These are phyloP conservation scores for Silurus aristotelis DNA, from an alignment of 2,797 vertebrate species.

Conservation along the genomic window DNA sequence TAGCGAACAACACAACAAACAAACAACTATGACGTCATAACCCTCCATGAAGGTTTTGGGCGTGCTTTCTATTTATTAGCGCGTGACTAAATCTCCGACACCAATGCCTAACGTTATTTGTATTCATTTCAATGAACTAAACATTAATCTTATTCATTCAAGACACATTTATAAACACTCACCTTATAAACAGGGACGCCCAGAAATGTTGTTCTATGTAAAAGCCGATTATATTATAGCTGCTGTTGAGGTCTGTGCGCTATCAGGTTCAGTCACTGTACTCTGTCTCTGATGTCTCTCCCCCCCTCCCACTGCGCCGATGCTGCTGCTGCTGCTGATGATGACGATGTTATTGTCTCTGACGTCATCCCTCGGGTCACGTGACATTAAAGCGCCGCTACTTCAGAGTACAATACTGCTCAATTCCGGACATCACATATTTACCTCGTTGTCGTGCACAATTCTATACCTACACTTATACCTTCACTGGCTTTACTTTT, in stretches of 20 bases:
- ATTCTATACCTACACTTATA: neutral
- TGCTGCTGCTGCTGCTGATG: too few relatives aligned
- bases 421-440: too few relatives aligned
- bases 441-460: neutral
- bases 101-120: neutral
- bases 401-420: neutral
- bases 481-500: neutral
- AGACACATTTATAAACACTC: neutral
- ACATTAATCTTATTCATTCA: too few relatives aligned
- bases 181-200: constrained; percentile 9
- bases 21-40: too few relatives aligned
- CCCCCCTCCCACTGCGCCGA: constrained; percentile 10
- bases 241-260: neutral
- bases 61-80: neutral
- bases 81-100: neutral
- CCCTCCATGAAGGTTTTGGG: too few relatives aligned
- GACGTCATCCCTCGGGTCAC: constrained; percentile 49
- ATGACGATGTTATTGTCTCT: neutral
- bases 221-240: neutral
- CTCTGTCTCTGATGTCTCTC: constrained; percentile 26
- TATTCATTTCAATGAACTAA: neutral
- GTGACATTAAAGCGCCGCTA: constrained; percentile 28
- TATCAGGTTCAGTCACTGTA: neutral
- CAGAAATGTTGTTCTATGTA: neutral
- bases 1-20: neutral